Percentiles rank a stretch among this genome's conserved stretches.
These are phyloP conservation scores for Drosophila nigrodunni DNA, from an alignment of 1,140 invertebrate genomes.

Conservation along the genomic window DNA sequence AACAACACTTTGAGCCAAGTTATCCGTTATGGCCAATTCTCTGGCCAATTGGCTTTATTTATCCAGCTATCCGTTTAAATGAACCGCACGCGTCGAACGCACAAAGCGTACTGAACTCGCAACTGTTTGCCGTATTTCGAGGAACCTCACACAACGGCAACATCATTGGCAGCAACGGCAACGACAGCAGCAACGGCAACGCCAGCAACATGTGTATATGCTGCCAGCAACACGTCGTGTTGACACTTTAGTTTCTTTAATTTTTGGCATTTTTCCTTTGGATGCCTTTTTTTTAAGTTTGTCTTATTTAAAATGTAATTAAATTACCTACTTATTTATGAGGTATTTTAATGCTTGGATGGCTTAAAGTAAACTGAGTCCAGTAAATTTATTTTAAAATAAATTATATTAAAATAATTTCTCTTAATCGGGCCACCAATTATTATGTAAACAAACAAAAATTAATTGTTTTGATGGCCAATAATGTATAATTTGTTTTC, in stretches of 20 bases:
- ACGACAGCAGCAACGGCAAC: slow-evolving; percentile 12
- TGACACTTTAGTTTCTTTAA: not conserved
- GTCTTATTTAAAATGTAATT: not conserved
- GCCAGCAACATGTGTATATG: slow-evolving; percentile 39
- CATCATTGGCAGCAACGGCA: slow-evolving; percentile 12
- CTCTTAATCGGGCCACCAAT: too few species aligned
- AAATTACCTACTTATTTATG: not conserved
- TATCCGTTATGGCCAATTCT: slow-evolving; percentile 44
- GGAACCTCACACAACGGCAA: slow-evolving; percentile 57
- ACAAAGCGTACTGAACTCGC: slow-evolving; percentile 81
- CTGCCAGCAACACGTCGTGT: slow-evolving; percentile 45
- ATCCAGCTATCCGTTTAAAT: slow-evolving; percentile 47
- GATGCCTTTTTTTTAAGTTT: not conserved
- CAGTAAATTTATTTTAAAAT: too few species aligned
- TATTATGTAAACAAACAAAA: too few species aligned
- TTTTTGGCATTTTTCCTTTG: not conserved
- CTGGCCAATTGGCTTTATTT: slow-evolving; percentile 24
- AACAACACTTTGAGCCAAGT: slow-evolving; percentile 26
- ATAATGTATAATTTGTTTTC: too few species aligned
- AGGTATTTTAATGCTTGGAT: not conserved
- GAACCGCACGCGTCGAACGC: slow-evolving; percentile 81
- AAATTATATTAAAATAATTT: too few species aligned
- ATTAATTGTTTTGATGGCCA: too few species aligned
- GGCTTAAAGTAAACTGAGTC: too few species aligned
- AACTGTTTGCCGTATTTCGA: slow-evolving; percentile 63